Conservation (phyloP, 2,888 invertebrate genomes). For the Drosophila ustulata region DNA sequence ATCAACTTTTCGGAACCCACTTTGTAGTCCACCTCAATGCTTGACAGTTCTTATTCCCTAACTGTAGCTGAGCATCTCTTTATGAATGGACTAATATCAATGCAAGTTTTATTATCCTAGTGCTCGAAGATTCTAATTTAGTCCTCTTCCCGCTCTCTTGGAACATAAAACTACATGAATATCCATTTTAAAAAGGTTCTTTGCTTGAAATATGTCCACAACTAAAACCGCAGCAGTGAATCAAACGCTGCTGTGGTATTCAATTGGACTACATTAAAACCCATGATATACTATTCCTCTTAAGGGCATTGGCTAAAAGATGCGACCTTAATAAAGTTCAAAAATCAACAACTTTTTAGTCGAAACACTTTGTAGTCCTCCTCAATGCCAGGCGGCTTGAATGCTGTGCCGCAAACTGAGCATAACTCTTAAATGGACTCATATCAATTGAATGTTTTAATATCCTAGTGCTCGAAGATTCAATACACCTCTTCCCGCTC, state of each 20-base stretch:
- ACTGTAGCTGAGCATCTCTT: constrained; percentile 28
- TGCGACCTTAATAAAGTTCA: constrained; percentile 74
- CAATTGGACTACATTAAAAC: constrained; percentile 72
- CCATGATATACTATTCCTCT: constrained; percentile 78
- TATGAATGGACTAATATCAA: constrained; percentile 37
- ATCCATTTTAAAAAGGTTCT: no score
- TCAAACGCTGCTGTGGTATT: constrained; percentile 63
- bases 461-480: constrained; percentile 62
- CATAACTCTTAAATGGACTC: constrained; percentile 42
- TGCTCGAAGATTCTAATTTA: constrained; percentile 35
- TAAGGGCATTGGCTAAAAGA: constrained; percentile 77
- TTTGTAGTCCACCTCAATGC: constrained; percentile 46
- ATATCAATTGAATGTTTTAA: constrained; percentile 47
- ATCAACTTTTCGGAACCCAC: background rate
- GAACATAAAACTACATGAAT: constrained; percentile 47
- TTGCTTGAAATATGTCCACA: background rate
- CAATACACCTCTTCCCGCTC: constrained; percentile 34
- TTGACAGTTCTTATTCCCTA: constrained; percentile 18
- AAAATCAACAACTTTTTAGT: constrained; percentile 17
- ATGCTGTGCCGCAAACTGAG: constrained; percentile 25
- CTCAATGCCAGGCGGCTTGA: constrained; percentile 46
- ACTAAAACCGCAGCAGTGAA: constrained; percentile 22
- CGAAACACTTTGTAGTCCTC: constrained; percentile 82
- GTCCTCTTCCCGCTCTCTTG: constrained; percentile 52
- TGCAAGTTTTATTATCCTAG: constrained; percentile 50